Base-by-base conservation (phyloP, 2,797 vertebrate genomes). In the Sylvia borin region DNA sequence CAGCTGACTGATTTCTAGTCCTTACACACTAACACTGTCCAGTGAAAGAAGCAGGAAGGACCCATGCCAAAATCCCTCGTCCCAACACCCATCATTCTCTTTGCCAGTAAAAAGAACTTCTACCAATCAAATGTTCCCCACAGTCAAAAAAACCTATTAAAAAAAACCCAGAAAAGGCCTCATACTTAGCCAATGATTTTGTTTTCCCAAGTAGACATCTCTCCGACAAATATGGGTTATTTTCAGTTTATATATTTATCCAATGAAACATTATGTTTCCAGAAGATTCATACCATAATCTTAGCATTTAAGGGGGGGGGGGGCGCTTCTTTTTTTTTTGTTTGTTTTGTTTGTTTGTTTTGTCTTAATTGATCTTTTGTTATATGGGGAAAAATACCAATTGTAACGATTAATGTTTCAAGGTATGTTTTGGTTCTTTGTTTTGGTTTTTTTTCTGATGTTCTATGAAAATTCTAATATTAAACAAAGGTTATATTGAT, bases 121-220 rank as follows among this genome's bases (percentile, higher is more conserved):
- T 31, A 4, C 31, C 5, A 60, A 40, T 7, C 2, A 51, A 21
- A 61, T 4, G 25, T 55, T 76, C 11, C 3, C 10, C 13, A 7
- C 2, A 9, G 3, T 8, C 11, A 42, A 16, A 34, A 45, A 53
- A 40, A 29, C 21, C 5, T 11, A 15, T 7, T 6, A 36, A 54
- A 3, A 10, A n/a, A 66, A 14, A 4, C 4, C 13, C 3, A 5
- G 9, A 34, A 51, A 57, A 4, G 0, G 14, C 40, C 3, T 3
- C 9, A 48, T 15, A 5, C 13, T 47, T 55, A 38, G 2, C 5
- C 22, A 51, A 12, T 25, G 5, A 25, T 76, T 73, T 73, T 32
- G 1, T 62, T 85, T 66, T 43, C 11, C 14, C 36, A 25, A 11
- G 14, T 13, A n/a, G 16, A 9, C 5, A 2, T 47, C 6, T 67